Conservation (phyloP, 2,113 vertebrate species). For the Aegithalos caudatus region DNA sequence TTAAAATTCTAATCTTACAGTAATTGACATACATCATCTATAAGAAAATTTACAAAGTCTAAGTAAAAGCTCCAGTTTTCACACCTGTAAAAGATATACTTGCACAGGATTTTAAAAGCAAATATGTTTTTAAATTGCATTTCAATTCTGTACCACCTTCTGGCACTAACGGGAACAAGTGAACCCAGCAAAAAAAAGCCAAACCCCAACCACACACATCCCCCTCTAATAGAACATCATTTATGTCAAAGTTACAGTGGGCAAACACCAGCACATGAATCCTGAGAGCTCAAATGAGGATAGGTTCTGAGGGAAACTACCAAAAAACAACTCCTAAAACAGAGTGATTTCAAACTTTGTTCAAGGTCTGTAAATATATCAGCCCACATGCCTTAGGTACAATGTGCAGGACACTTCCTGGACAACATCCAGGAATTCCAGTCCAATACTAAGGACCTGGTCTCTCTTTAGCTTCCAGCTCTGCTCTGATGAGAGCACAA, state of each 20-base stretch:
- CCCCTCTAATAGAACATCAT: rapidly evolving
- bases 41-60: neutral
- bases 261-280: neutral
- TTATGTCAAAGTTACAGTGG: neutral
- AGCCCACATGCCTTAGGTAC: neutral
- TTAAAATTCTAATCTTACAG: neutral
- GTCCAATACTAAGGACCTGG: neutral
- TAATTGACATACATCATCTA: neutral
- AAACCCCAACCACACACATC: rapidly evolving
- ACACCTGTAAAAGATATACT: neutral
- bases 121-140: neutral
- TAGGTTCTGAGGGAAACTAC: neutral
- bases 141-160: neutral
- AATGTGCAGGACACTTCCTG: neutral
- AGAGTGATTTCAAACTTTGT: neutral
- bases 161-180: neutral
- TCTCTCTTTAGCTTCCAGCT: neutral
- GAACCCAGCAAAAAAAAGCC: neutral
- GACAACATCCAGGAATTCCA: neutral
- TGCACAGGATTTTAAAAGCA: neutral
- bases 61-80: neutral
- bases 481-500: neutral
- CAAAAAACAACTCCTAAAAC: neutral
- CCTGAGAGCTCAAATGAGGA: neutral
- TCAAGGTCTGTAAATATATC: neutral